Conservation (phyloP, 2,113 vertebrate genomes). For the Motacilla alba region DNA sequence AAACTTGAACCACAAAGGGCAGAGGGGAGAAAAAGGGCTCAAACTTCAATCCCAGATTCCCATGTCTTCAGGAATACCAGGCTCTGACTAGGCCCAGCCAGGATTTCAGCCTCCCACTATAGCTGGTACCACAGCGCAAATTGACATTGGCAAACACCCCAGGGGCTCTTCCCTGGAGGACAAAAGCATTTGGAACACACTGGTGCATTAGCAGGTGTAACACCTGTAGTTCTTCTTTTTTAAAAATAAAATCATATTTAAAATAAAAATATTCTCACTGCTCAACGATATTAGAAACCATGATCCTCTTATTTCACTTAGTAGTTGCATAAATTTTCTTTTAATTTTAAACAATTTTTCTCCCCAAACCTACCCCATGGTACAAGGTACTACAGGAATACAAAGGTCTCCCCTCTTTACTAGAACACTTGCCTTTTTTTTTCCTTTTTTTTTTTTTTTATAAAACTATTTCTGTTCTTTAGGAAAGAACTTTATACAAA, state of each 20-base stretch:
- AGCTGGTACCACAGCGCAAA: neutral
- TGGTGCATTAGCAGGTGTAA: slow-evolving; percentile 28
- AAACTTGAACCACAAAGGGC: slow-evolving; percentile 71
- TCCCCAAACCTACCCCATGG: slow-evolving; percentile 52
- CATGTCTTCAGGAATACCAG: slow-evolving; percentile 42
- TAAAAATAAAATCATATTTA: slow-evolving; percentile 63
- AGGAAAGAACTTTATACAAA: slow-evolving; percentile 85
- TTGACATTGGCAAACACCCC: neutral
- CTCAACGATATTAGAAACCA: slow-evolving; percentile 75
- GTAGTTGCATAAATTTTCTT: slow-evolving; percentile 68
- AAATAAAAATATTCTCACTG: slow-evolving; percentile 81
- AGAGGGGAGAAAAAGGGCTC: slow-evolving; percentile 64
- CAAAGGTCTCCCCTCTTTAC: slow-evolving; percentile 72
- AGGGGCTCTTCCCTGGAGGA: neutral
- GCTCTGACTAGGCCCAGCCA: slow-evolving; percentile 8
- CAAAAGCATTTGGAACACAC: slow-evolving; percentile 18
- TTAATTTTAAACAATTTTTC: slow-evolving; percentile 66
- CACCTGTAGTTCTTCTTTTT: slow-evolving; percentile 51
- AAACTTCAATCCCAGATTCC: slow-evolving; percentile 60
- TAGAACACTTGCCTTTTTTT: slow-evolving; percentile 67
- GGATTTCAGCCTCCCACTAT: slow-evolving; percentile 3
- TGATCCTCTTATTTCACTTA: slow-evolving; percentile 66
- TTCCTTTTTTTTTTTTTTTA: slow-evolving; percentile 63
- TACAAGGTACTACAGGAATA: slow-evolving; percentile 74
- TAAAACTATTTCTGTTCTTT: slow-evolving; percentile 84